Evolutionary conservation across 64 coral and sea anemone genomes (phyloP), one percentile per base, ranked within the genome.

Genomic region (Dendronephthya gigantea): DNA sequence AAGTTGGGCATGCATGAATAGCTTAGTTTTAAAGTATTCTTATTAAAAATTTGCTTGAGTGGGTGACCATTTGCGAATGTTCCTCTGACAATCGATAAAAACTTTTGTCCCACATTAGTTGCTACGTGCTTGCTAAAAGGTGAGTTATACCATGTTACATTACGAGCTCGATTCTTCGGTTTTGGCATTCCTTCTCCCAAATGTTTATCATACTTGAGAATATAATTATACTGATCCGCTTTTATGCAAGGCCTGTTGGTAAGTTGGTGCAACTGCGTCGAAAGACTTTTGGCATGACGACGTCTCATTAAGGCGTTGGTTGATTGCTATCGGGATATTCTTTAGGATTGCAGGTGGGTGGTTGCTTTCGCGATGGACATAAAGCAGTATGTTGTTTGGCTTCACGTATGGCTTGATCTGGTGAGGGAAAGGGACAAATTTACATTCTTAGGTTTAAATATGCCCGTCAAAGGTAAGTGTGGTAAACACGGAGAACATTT

Each of bases 401-500:
- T 89, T 89, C 13, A 72, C 38, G 88, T 31, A 83, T 47, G 49
- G 79, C 28, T 88, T 89, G 82, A n/a, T n/a, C n/a, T n/a, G n/a
- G n/a, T n/a, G n/a, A n/a, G n/a, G n/a, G n/a, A n/a, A n/a, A n/a
- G n/a, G n/a, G n/a, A n/a, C n/a, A n/a, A n/a, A n/a, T n/a, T n/a
- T n/a, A n/a, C n/a, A n/a, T n/a, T n/a, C n/a, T n/a, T n/a, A n/a
- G n/a, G n/a, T n/a, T n/a, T n/a, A n/a, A n/a, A n/a, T n/a, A n/a
- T n/a, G n/a, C n/a, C n/a, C n/a, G n/a, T n/a, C n/a, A n/a, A n/a
- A n/a, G n/a, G n/a, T n/a, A n/a, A n/a, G n/a, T n/a, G n/a, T n/a
- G n/a, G n/a, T n/a, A n/a, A n/a, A n/a, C n/a, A n/a, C n/a, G n/a
- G n/a, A n/a, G n/a, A n/a, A n/a, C n/a, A n/a, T n/a, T n/a, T n/a